Evolutionary conservation across 2,797 vertebrate genomes (phyloP).

Genomic region (Platalea minor): DNA sequence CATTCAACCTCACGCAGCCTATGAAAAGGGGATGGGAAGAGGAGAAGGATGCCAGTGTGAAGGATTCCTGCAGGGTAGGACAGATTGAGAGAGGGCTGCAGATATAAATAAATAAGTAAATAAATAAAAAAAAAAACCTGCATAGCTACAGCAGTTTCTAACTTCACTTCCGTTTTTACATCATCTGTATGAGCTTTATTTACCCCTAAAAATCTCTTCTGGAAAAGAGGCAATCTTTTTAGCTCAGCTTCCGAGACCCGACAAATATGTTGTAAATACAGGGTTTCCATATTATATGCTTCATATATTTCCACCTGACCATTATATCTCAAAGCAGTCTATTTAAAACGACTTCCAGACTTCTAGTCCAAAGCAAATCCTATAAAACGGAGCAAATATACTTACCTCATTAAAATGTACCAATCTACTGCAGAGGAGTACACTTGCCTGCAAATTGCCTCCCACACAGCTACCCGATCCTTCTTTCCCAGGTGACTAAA

Average conservation of each 20-base stretch:
- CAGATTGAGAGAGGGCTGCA: background rate
- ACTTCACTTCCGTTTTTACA: background rate
- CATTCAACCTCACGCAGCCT: background rate
- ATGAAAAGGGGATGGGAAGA: background rate
- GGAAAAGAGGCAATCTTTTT: background rate
- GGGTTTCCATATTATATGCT: background rate
- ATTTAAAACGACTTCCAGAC: slow-evolving; percentile 36
- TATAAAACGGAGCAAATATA: slow-evolving; percentile 37
- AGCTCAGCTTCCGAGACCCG: background rate
- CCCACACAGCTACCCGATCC: slow-evolving; percentile 56
- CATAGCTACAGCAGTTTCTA: background rate
- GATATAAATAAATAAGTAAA: background rate
- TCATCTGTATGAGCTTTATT: background rate
- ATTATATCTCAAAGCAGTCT: slow-evolving; percentile 29
- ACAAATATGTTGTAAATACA: background rate
- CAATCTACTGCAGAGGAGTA: slow-evolving; percentile 65
- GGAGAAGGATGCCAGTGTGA: background rate
- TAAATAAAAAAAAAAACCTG: background rate
- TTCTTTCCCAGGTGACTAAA: slow-evolving; percentile 67
- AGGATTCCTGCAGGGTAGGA: background rate
- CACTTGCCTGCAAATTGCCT: slow-evolving; percentile 68
- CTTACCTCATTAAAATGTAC: slow-evolving; percentile 67
- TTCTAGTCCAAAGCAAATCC: slow-evolving; percentile 52
- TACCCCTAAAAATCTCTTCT: background rate
- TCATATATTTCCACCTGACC: slow-evolving; percentile 44